Conservation (phyloP, 2,797 vertebrate genomes). For the Lepus oiostolus region DNA sequence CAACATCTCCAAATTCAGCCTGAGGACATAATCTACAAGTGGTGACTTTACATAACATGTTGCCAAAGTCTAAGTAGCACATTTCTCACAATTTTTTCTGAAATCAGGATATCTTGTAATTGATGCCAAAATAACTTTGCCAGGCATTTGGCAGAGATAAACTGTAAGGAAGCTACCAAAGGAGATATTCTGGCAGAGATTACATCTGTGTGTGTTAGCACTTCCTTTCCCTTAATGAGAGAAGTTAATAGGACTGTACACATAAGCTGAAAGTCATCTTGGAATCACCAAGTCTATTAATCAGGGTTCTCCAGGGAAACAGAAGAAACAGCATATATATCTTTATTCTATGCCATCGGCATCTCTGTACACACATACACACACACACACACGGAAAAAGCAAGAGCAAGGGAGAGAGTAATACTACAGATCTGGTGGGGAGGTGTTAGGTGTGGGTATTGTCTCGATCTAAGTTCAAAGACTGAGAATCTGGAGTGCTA, state of each 20-base stretch:
- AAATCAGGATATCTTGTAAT: slow-evolving; percentile 49
- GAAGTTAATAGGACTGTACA: neutral
- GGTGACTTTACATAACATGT: slow-evolving; percentile 56
- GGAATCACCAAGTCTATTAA: neutral
- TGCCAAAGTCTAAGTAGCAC: slow-evolving; percentile 61
- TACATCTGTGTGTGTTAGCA: neutral
- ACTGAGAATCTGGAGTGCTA: neutral
- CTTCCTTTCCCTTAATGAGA: slow-evolving; percentile 22
- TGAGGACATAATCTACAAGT: slow-evolving; percentile 60
- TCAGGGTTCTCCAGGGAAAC: neutral
- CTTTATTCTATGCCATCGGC: too few relatives aligned
- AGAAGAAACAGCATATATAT: neutral
- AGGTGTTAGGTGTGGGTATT: neutral
- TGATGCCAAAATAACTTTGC: slow-evolving; percentile 69
- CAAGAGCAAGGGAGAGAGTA: neutral
- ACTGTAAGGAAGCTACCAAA: neutral
- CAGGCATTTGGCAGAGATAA: slow-evolving; percentile 55
- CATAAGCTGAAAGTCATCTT: neutral
- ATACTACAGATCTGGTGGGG: too few relatives aligned
- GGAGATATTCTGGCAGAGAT: slow-evolving; percentile 31
- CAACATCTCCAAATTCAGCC: slow-evolving; percentile 65
- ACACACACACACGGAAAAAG: neutral
- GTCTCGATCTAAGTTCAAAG: neutral
- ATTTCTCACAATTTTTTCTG: slow-evolving; percentile 73
- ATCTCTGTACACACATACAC: neutral